Conservation (phyloP, 2,113 vertebrate genomes). For the Erinaceus europaeus region DNA sequence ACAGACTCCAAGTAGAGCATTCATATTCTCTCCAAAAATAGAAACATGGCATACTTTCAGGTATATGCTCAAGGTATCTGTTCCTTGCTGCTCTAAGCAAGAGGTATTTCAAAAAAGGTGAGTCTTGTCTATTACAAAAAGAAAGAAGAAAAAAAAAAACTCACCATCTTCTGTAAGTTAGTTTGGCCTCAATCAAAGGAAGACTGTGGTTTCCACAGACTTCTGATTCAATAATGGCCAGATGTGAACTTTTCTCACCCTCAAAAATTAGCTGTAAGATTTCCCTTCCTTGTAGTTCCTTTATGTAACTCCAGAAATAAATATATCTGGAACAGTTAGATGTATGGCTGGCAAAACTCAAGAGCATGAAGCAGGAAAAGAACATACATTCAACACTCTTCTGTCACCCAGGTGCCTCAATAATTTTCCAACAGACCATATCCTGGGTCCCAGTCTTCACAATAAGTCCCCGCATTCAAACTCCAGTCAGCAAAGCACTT, state of each 20-base stretch:
- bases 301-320: background rate
- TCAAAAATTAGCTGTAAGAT: background rate
- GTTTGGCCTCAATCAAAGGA: background rate
- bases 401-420: accelerated
- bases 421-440: background rate
- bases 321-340: background rate
- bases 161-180: background rate
- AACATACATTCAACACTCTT: background rate
- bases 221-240: background rate
- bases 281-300: background rate
- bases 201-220: background rate
- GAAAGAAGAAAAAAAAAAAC: no score
- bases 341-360: background rate
- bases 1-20: background rate
- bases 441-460: background rate
- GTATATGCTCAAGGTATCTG: no score
- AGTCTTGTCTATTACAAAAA: background rate
- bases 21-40: background rate
- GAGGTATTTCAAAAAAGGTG: background rate
- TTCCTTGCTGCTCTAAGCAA: background rate
- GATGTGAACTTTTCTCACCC: background rate
- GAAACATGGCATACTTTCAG: background rate
- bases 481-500: background rate
- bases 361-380: background rate
- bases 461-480: background rate